Conservation (phyloP, 35 echinoderm and acorn worm species). For the Chiridota heheva region DNA sequence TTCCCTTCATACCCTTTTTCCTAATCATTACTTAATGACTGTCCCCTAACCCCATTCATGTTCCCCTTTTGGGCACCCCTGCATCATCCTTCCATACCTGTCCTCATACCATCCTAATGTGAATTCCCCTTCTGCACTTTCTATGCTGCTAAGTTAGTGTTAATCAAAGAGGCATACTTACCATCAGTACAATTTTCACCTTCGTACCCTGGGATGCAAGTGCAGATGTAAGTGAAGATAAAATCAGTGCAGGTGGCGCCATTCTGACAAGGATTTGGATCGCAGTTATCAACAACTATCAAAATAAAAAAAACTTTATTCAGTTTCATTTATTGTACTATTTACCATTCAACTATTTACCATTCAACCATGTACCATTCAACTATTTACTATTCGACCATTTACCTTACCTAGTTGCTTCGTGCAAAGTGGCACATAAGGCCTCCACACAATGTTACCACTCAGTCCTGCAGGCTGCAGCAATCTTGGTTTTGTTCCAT, state of each 20-base stretch:
- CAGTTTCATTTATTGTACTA: too few species aligned
- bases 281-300: slow-evolving; percentile 51
- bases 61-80: background rate
- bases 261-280: slow-evolving; percentile 75
- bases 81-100: background rate
- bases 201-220: slow-evolving; percentile 42
- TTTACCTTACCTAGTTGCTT: too few species aligned
- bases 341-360: too few species aligned
- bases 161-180: slow-evolving; percentile 11
- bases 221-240: slow-evolving; percentile 41
- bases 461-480: too few species aligned
- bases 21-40: background rate
- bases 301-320: background rate
- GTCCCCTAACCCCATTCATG: background rate
- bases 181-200: slow-evolving; percentile 62
- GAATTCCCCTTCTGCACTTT: background rate
- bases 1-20: too few species aligned
- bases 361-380: too few species aligned
- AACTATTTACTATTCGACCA: too few species aligned
- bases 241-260: slow-evolving; percentile 66
- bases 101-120: background rate
- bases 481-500: too few species aligned
- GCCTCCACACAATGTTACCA: too few species aligned
- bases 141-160: background rate
- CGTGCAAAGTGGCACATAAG: too few species aligned